phyloP scores from a whole-genome alignment of 1,140 invertebrate species.

The Tetramorium alpestre region DNA sequence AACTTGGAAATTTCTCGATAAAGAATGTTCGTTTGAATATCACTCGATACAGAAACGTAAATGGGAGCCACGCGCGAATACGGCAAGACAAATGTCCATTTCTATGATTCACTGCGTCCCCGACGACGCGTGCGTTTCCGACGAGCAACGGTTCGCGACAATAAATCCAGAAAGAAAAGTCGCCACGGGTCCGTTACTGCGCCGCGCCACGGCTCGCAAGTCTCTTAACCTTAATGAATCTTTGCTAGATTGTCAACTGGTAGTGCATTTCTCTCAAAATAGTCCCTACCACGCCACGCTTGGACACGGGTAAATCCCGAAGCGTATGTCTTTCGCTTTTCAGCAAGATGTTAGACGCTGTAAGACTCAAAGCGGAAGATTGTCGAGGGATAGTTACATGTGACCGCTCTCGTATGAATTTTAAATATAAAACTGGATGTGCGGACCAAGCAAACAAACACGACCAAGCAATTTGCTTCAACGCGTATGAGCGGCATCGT shows the following conservation, averaged over 20 bases:
- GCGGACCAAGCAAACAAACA: not conserved
- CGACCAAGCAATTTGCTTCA: not conserved
- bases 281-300: not conserved
- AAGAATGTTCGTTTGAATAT: not conserved
- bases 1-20: not conserved
- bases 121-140: slow-evolving; percentile 6
- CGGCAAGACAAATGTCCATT: slow-evolving; percentile 16
- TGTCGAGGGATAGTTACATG: not conserved
- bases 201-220: slow-evolving; percentile 30
- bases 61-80: not conserved
- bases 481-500: not conserved
- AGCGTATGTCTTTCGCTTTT: not conserved
- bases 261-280: slow-evolving; percentile 62
- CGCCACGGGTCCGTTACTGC: slow-evolving; percentile 25
- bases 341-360: not conserved
- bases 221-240: slow-evolving; percentile 77
- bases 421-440: not conserved
- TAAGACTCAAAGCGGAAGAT: not conserved
- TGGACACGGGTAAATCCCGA: not conserved
- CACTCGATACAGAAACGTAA: slow-evolving; percentile 2
- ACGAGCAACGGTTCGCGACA: slow-evolving; percentile 32
- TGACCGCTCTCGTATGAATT: slow-evolving; percentile 9
- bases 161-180: slow-evolving; percentile 62
- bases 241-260: slow-evolving; percentile 69
- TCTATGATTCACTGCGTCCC: slow-evolving; percentile 32